A percentile compares a stretch with the other conserved stretches of the same genome.
phyloP scores from a whole-genome alignment of 2,888 invertebrate genomes.

The Eupithecia insigniata region DNA sequence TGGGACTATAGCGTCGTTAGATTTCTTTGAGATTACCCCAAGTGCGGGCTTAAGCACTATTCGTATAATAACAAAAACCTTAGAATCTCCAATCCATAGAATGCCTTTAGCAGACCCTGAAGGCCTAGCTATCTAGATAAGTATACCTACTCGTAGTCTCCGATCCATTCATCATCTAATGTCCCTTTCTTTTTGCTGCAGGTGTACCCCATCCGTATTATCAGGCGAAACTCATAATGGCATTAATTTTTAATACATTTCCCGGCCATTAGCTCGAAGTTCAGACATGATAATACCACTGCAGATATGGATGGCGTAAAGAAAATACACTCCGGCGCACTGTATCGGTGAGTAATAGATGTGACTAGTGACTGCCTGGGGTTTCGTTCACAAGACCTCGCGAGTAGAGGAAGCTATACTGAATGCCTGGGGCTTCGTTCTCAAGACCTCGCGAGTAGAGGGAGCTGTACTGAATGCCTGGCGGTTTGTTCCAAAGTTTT shows the following conservation, averaged over 20 bases:
- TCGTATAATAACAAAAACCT: too few species aligned
- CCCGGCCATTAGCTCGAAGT: conserved; percentile 61
- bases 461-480: too few species aligned
- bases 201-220: conserved; percentile 55
- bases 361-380: neutral
- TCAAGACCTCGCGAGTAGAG: too few species aligned
- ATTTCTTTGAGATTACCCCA: too few species aligned
- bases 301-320: conserved; percentile 80
- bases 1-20: too few species aligned
- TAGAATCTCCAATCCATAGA: too few species aligned
- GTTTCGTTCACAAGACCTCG: neutral
- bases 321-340: conserved; percentile 82
- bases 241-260: conserved; percentile 65
- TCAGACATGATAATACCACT: conserved; percentile 75
- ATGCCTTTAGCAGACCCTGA: too few species aligned
- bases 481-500: too few species aligned
- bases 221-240: conserved; percentile 63
- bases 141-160: too few species aligned
- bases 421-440: too few species aligned
- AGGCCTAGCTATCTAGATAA: too few species aligned
- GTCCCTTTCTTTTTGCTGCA: conserved; percentile 55
- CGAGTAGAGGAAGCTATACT: neutral
- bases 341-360: conserved; percentile 75
- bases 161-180: neutral
- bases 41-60: too few species aligned